These are phyloP conservation scores for Poeciliopsis occidentalis DNA, from an alignment of 2,113 vertebrate species.

Conservation along the genomic window DNA sequence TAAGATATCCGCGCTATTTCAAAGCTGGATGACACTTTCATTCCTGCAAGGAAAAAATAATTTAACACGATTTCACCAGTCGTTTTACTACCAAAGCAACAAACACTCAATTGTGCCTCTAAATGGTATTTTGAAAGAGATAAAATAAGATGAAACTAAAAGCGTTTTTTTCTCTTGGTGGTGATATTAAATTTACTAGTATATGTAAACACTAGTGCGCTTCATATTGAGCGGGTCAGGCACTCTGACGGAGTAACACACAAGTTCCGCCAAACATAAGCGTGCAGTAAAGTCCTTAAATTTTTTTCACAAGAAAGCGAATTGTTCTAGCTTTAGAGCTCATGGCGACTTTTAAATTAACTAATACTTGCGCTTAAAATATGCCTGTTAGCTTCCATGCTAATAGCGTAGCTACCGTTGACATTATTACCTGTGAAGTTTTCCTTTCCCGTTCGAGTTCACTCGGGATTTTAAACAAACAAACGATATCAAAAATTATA, in stretches of 20 bases:
- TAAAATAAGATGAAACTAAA: neutral
- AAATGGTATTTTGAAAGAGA: neutral
- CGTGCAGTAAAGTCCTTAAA: neutral
- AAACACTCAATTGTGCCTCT: neutral
- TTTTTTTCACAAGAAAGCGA: neutral
- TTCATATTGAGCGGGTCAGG: constrained; percentile 37
- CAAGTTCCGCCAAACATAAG: neutral
- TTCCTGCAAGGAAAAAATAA: neutral
- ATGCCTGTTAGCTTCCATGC: constrained; percentile 62
- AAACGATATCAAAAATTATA: constrained; percentile 37
- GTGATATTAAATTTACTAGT: neutral
- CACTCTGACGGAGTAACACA: constrained; percentile 14
- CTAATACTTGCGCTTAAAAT: constrained; percentile 3
- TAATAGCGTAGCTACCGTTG: constrained; percentile 63
- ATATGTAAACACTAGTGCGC: constrained; percentile 46
- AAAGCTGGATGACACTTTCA: neutral
- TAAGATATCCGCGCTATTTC: neutral
- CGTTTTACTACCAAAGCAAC: neutral
- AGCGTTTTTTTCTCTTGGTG: neutral
- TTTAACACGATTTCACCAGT: neutral
- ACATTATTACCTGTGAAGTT: constrained; percentile 71
- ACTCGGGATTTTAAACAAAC: constrained; percentile 22
- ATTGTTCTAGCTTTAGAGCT: neutral
- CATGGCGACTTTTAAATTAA: neutral
- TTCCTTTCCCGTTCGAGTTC: constrained; percentile 37